phyloP scores from a whole-genome alignment of 2,888 invertebrate genomes.

The Sycophila texana region DNA sequence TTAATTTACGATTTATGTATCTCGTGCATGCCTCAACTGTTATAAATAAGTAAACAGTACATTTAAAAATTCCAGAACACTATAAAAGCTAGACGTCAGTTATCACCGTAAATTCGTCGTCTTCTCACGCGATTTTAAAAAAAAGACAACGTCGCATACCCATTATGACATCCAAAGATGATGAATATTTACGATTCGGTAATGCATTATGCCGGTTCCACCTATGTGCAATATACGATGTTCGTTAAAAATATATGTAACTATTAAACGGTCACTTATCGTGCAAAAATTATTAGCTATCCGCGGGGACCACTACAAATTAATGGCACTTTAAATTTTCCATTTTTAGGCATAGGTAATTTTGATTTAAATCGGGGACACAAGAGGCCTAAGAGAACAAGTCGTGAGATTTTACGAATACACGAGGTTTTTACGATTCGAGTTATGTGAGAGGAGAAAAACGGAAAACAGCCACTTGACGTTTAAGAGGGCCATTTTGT shows the following conservation, averaged over 20 bases:
- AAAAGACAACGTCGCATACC: conserved; percentile 7
- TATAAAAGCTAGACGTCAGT: background rate
- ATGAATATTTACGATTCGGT: conserved; percentile 50
- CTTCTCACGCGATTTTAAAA: background rate
- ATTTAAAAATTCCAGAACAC: background rate
- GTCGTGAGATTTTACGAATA: conserved; percentile 13
- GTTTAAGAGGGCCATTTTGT: conserved; percentile 38
- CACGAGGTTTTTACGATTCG: conserved; percentile 39
- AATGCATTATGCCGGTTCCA: conserved; percentile 12
- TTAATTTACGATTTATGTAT: conserved; percentile 5
- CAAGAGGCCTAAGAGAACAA: conserved; percentile 18
- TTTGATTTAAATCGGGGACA: background rate
- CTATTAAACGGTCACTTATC: too few species aligned
- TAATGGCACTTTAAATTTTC: too few species aligned
- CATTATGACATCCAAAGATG: conserved; percentile 44
- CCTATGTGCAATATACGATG: too few species aligned
- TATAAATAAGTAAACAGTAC: conserved; percentile 17
- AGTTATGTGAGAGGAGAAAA: conserved; percentile 8
- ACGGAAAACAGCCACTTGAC: background rate
- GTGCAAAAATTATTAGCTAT: too few species aligned
- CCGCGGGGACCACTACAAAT: too few species aligned
- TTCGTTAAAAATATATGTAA: too few species aligned
- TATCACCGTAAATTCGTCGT: conserved; percentile 33
- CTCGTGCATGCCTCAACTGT: background rate
- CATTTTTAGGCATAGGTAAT: background rate